Conservation (phyloP, 2,113 vertebrate genomes). For the Oncorhynchus mykiss region DNA sequence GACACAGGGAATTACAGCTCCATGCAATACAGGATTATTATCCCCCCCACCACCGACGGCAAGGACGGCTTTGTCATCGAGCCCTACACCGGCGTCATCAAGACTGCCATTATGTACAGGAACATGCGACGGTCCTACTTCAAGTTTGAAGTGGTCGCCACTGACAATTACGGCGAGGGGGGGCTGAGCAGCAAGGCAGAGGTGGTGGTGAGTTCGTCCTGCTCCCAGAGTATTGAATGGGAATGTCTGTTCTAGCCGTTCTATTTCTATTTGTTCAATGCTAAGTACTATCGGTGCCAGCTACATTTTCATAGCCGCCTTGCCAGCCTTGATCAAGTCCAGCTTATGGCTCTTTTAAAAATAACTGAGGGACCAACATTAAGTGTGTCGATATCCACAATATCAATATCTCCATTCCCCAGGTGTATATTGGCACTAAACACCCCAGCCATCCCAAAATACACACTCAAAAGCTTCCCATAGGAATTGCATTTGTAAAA, state of each 20-base stretch:
- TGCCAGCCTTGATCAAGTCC: no score
- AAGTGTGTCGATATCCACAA: no score
- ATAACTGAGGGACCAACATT: no score
- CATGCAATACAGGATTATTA: constrained; percentile 88
- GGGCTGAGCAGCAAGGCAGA: constrained; percentile 86
- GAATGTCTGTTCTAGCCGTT: constrained; percentile 91
- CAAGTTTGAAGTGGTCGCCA: constrained; percentile 93
- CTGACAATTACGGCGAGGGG: constrained; percentile 90
- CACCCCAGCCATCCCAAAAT: no score
- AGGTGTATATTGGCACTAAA: no score
- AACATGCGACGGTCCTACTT: constrained; percentile 97
- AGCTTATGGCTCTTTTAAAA: no score
- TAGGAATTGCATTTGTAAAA: no score
- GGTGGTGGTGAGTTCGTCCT: constrained; percentile 83
- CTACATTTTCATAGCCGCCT: no score
- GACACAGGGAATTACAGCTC: constrained; percentile 96
- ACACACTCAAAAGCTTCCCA: no score
- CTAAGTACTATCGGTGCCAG: no score
- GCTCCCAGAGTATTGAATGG: constrained; percentile 73
- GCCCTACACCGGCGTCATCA: constrained; percentile 87
- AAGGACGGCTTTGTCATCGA: constrained; percentile 96
- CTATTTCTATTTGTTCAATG: constrained; percentile 71
- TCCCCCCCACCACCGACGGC: constrained; percentile 85
- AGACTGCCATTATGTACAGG: constrained; percentile 92
- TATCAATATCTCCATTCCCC: no score